Evolutionary conservation across 23 tunicate species (phyloP), one percentile per base, ranked within the genome.

Genomic region (Corella eumyota): DNA sequence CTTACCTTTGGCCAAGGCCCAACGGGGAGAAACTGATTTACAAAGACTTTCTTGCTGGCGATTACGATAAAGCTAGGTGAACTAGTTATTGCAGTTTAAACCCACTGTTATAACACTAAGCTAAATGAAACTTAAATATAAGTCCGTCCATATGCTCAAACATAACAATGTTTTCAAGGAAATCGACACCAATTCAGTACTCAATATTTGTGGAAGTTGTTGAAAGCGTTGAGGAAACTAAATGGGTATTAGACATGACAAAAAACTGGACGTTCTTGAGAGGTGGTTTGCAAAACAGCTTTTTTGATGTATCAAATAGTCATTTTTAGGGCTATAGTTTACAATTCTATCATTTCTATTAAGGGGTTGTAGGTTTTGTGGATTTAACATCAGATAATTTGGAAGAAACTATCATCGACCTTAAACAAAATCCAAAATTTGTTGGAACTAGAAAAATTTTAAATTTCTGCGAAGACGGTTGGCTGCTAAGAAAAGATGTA

Each of bases 361-460:
- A 20, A 88, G 96, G 96, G 4, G 81, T 88, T 27, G 96, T 88
- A 3, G 96, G 96, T 0, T 88, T 61, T 61, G 81, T 64, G 27
- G 76, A 88, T 62, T 19, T 72, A 36, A 73, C 81, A 26, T 61
- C 81, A 37, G 45, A 67, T 0, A 23, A 34, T 4, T 40, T 79
- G 6, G 72, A 78, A 47, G 37, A 61, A 33, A 70, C 73, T 9
- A 49, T 88, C 19, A 53, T 51, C 30, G 64, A 63, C 23, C 57
- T 88, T 4, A 66, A 70, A 60, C 32, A 56, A 55, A 45, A 62
- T 36, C 74, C 59, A 35, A 78, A 73, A 50, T 73, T 88, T 54
- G 96, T 88, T 4, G 96, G 96, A 1, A 47, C 68, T 30, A 65
- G 96, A 51, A 78, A 79, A 46, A 62, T 88, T 26, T 20, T 70